phyloP scores from a whole-genome alignment of 1,140 invertebrate genomes.

The Bombus ignitus region DNA sequence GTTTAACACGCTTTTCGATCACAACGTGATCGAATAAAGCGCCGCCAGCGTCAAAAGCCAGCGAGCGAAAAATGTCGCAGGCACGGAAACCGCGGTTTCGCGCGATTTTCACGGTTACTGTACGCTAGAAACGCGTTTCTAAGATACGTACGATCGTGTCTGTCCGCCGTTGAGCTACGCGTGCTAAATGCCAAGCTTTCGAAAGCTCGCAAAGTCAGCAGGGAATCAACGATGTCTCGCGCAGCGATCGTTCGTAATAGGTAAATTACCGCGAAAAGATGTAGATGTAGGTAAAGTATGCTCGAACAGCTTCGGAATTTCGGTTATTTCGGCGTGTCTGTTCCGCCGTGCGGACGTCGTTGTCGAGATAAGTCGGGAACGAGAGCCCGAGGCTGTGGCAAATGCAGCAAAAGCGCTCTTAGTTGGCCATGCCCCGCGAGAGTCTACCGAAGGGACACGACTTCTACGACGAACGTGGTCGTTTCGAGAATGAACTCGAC shows the following conservation, averaged over 20 bases:
- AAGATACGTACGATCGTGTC: too few species aligned
- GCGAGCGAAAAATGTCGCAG: not conserved
- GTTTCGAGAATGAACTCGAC: conserved; percentile 3
- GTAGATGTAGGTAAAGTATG: not conserved
- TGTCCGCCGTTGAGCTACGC: too few species aligned
- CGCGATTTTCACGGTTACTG: not conserved
- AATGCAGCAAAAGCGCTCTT: conserved; percentile 28
- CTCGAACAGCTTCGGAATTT: not conserved
- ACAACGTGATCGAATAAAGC: not conserved
- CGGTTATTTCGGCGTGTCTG: conserved; percentile 14
- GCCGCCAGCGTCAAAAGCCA: too few species aligned
- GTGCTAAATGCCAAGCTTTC: too few species aligned
- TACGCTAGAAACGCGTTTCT: too few species aligned
- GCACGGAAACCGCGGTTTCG: too few species aligned
- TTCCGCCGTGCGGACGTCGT: conserved; percentile 11
- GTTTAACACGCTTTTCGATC: not conserved
- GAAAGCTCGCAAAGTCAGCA: too few species aligned
- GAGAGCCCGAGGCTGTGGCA: conserved; percentile 7
- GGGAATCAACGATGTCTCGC: not conserved
- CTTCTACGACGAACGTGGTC: conserved; percentile 7
- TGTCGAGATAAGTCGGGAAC: conserved; percentile 26
- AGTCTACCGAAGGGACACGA: not conserved
- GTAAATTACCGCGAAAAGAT: conserved; percentile 11
- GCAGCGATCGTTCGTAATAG: not conserved
- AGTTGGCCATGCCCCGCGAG: conserved; percentile 25